phyloP scores from a whole-genome alignment of 2,113 vertebrate species.

The Lycaon pictus region DNA sequence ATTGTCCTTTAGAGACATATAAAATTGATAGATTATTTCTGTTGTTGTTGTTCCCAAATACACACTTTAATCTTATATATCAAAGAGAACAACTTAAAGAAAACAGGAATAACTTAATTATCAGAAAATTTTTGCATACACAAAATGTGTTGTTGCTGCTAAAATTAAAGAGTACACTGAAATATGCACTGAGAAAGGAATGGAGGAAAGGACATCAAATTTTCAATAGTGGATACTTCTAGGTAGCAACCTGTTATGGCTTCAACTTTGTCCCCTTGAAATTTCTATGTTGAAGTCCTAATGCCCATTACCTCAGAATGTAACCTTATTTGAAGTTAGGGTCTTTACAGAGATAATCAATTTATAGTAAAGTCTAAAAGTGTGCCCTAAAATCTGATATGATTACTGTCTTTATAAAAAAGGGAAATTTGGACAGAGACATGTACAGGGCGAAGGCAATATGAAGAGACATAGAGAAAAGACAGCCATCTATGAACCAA shows the following conservation, averaged over 20 bases:
- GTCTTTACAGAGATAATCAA: background rate
- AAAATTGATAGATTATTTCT: background rate
- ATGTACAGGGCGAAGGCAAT: background rate
- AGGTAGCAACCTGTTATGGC: background rate
- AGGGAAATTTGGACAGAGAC: background rate
- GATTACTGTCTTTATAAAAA: background rate
- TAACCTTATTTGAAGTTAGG: background rate
- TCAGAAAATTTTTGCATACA: background rate
- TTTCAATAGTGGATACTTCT: background rate
- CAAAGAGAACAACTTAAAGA: background rate
- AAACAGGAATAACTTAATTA: constrained; percentile 5
- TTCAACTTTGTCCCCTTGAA: background rate
- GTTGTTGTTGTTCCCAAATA: background rate
- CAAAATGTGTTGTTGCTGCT: background rate
- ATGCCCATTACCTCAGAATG: background rate
- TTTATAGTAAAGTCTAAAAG: background rate
- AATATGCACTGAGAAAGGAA: background rate
- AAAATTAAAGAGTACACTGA: background rate
- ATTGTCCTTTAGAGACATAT: constrained; percentile 1
- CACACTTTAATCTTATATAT: background rate
- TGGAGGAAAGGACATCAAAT: background rate
- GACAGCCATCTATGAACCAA: background rate
- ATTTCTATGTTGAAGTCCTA: background rate
- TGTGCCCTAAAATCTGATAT: background rate
- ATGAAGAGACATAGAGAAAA: background rate